Conservation (phyloP, 2,888 invertebrate genomes). For the Philereme transversata region DNA sequence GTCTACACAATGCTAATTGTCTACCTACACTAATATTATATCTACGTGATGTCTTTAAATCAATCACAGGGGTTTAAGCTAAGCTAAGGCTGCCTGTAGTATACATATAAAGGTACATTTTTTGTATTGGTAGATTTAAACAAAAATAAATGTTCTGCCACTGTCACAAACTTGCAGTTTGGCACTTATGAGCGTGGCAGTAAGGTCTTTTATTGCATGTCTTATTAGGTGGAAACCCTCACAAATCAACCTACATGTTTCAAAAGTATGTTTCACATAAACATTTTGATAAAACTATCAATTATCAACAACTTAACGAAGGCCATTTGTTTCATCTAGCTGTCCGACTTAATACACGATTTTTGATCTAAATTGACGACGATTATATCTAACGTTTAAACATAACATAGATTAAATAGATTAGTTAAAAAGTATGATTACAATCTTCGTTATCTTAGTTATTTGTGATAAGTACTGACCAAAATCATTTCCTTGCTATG, state of each 20-base stretch:
- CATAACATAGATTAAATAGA: background rate
- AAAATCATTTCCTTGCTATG: background rate
- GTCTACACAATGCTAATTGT: slow-evolving; percentile 24
- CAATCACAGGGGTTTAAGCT: slow-evolving; percentile 47
- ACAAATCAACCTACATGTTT: background rate
- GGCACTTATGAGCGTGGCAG: slow-evolving; percentile 30
- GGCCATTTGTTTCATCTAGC: slow-evolving; percentile 29
- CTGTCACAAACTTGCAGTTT: slow-evolving; percentile 29
- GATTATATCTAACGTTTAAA: background rate
- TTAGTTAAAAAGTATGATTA: background rate
- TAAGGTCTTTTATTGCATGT: slow-evolving; percentile 17
- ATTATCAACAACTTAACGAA: slow-evolving; percentile 23
- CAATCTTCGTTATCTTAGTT: background rate
- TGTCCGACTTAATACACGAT: slow-evolving; percentile 16
- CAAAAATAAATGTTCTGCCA: background rate
- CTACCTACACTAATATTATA: slow-evolving; percentile 20
- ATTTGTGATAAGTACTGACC: background rate
- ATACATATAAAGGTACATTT: slow-evolving; percentile 19
- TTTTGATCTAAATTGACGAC: slow-evolving; percentile 14
- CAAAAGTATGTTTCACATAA: slow-evolving; percentile 13
- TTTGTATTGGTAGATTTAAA: slow-evolving; percentile 10
- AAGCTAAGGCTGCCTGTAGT: slow-evolving; percentile 46
- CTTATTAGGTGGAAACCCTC: background rate
- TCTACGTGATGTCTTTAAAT: slow-evolving; percentile 38
- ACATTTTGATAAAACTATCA: slow-evolving; percentile 18